phyloP scores from a whole-genome alignment of 2,113 vertebrate species.

The Oreotragus oreotragus region DNA sequence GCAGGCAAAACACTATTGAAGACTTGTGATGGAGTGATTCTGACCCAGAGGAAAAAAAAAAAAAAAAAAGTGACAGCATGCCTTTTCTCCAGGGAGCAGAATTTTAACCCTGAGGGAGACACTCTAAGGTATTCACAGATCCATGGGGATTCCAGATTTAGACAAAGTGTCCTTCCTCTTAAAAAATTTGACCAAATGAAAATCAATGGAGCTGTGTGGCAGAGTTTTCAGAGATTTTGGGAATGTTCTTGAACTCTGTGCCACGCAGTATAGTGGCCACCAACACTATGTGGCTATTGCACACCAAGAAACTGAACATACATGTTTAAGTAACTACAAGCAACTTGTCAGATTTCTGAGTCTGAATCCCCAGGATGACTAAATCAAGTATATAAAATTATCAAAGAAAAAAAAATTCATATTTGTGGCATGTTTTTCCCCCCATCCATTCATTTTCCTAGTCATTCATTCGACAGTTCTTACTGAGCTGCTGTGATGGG shows the following conservation, averaged over 20 bases:
- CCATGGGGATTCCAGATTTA: accelerated
- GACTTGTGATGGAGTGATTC: background rate
- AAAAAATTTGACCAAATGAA: background rate
- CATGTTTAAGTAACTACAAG: background rate
- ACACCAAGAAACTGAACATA: background rate
- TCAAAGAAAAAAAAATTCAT: background rate
- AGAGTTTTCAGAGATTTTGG: background rate
- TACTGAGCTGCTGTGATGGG: background rate
- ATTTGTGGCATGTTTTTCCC: background rate
- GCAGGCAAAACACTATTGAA: background rate
- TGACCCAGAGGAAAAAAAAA: background rate
- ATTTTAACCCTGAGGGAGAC: background rate
- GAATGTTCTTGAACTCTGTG: background rate
- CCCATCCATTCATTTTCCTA: background rate
- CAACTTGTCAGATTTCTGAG: background rate
- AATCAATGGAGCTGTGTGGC: background rate
- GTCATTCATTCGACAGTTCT: background rate
- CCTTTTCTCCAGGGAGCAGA: background rate
- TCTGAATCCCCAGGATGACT: background rate
- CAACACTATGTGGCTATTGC: accelerated
- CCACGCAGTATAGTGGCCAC: background rate
- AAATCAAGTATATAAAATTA: background rate
- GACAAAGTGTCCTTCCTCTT: background rate
- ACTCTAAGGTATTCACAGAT: background rate
- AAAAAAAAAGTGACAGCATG: background rate